Base-by-base conservation (phyloP, 1,140 invertebrate genomes). In the Brachionus plicatilis region DNA sequence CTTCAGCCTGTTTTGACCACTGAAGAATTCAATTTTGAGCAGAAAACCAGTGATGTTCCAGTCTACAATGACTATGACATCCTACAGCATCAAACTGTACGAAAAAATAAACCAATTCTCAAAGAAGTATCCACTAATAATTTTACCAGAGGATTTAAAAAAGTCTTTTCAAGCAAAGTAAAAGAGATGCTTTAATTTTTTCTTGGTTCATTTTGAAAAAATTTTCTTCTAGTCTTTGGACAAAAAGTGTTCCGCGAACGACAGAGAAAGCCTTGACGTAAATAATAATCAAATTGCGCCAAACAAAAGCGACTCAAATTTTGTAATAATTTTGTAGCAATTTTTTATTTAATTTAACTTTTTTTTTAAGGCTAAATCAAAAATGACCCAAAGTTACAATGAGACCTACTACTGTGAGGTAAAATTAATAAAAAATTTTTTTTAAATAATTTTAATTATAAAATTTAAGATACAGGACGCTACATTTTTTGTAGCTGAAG, bases 131-230 rank as follows among this genome's bases (percentile, higher is more conserved):
- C 68, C 33, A 41, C 33, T n/a, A 72, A 72, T 43, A 72, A 72
- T 72, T 72, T 72, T 20, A 72, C 68, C 17, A 12, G 37, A 72
- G 68, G 68, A 41, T 72, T 72, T 9, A 72, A 45, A 43, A 72
- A 72, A 72, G 68, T 72, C 37, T 72, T 72, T 72, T 72, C 68
- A 41, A 72, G 68, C 37, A 72, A 72, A 43, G 68, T 72, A 72
- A 43, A 20, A 43, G 6, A 33, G 33, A 33, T 33, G 5, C 33
- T 37, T 37, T 29, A 29, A 24, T 29, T 1, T 29, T 37, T 37
- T 37, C 6, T 7, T 37, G 33, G 33, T 37, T 37, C 5, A 7
- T 37, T 37, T 37, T 41, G 7, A 72, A 41, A 43, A 17, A 43
- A 2, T 9, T 17, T 41, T 24, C 9, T 43, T 41, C 8, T 43